Evolutionary conservation across 2,113 vertebrate genomes (phyloP).

Genomic region (Aldabrachelys gigantea): DNA sequence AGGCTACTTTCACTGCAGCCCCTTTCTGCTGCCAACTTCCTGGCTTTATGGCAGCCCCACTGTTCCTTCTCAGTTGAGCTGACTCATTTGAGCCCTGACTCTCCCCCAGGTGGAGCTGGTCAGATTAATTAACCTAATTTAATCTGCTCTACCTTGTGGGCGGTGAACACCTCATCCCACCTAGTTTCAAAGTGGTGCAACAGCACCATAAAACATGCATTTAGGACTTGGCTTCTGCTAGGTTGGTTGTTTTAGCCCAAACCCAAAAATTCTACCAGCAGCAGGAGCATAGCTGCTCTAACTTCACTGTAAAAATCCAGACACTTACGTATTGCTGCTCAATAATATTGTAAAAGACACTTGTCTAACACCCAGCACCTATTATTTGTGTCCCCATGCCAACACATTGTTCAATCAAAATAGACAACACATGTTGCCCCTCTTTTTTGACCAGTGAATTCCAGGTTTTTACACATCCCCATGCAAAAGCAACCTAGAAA

Average conservation of each 20-base stretch:
- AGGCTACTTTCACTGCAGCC: not conserved
- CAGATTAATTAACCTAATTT: not conserved
- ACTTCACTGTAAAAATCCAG: not conserved
- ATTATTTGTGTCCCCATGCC: not conserved
- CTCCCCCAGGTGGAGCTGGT: not conserved
- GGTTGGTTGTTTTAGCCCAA: not conserved
- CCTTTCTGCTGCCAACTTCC: not conserved
- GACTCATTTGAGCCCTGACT: not conserved
- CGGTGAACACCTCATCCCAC: not conserved
- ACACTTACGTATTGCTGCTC: not conserved
- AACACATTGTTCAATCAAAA: not conserved
- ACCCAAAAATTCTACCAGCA: not conserved
- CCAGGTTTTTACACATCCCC: not conserved
- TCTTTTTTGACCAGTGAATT: not conserved
- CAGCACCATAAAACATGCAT: not conserved
- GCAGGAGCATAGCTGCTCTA: not conserved
- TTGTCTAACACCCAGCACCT: not conserved
- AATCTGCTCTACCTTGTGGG: not conserved
- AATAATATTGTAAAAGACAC: not conserved
- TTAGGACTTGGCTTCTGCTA: not conserved
- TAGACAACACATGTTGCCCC: not conserved
- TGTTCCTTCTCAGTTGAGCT: not conserved
- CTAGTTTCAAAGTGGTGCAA: not conserved
- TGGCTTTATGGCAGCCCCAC: not conserved
- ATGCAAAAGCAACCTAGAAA: not conserved